These are phyloP conservation scores for Parnassius apollo DNA, from an alignment of 2,888 invertebrate genomes.

Conservation along the genomic window DNA sequence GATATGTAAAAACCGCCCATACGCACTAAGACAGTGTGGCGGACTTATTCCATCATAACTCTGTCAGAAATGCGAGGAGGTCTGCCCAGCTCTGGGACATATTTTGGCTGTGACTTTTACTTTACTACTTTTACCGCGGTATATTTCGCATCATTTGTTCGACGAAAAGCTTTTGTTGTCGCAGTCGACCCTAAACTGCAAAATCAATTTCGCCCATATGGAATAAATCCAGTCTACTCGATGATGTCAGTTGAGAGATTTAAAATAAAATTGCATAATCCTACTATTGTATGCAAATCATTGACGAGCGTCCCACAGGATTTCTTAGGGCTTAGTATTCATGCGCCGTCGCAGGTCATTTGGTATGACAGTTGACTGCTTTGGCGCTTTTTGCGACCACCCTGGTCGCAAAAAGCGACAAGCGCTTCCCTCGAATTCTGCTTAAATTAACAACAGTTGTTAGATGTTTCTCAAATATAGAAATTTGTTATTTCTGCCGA, in stretches of 20 bases:
- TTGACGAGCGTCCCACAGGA: not conserved
- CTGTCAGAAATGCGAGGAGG: too few species aligned
- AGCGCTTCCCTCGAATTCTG: slow-evolving; percentile 36
- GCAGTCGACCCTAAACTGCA: too few species aligned
- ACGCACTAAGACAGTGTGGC: too few species aligned
- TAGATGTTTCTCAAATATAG: not conserved
- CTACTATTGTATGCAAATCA: slow-evolving; percentile 19
- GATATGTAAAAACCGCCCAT: too few species aligned
- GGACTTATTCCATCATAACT: too few species aligned
- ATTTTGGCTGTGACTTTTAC: too few species aligned
- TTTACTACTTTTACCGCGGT: too few species aligned
- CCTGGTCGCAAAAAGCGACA: slow-evolving; percentile 18
- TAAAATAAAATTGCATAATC: slow-evolving; percentile 10
- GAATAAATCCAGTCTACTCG: slow-evolving; percentile 8
- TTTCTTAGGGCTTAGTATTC: slow-evolving; percentile 32
- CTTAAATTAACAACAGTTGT: slow-evolving; percentile 28
- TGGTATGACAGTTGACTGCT: slow-evolving; percentile 33
- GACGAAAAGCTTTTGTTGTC: too few species aligned
- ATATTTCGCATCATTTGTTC: too few species aligned
- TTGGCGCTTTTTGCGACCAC: slow-evolving; percentile 38
- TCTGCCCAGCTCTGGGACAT: too few species aligned
- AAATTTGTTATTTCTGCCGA: not conserved
- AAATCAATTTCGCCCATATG: not conserved
- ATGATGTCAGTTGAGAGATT: slow-evolving; percentile 13
- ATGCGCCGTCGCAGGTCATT: slow-evolving; percentile 36